A percentile compares a stretch with the other conserved stretches of the same genome.
phyloP scores from a whole-genome alignment of 2,888 invertebrate genomes.

The Diploptera punctata region DNA sequence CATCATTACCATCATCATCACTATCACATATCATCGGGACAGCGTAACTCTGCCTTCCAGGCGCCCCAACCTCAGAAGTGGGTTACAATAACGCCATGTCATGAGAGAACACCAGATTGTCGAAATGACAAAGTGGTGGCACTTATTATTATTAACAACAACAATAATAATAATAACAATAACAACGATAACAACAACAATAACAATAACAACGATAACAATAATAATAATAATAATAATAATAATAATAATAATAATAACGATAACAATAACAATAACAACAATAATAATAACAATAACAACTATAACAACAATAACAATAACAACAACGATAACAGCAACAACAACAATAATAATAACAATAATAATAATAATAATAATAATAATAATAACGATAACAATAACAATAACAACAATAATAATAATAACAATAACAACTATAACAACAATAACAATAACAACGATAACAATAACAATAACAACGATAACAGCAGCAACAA shows the following conservation, averaged over 20 bases:
- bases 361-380: not conserved
- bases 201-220: not conserved
- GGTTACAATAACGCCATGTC: too few species aligned
- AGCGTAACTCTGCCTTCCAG: too few species aligned
- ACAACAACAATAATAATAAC: not conserved
- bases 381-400: not conserved
- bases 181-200: not conserved
- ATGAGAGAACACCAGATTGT: too few species aligned
- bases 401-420: not conserved
- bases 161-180: not conserved
- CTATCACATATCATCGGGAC: too few species aligned
- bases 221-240: not conserved
- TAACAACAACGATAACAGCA: not conserved
- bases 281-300: not conserved
- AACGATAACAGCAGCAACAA: not conserved
- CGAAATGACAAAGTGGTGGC: too few species aligned
- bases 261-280: not conserved
- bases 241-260: not conserved
- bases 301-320: too few species aligned
- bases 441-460: not conserved
- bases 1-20: too few species aligned
- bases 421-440: too few species aligned
- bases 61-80: too few species aligned
- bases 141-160: not conserved
- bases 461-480: not conserved